A percentile compares a stretch with the other conserved stretches of the same genome.
These are phyloP conservation scores for Aproaerema taeniolella DNA, from an alignment of 2,888 invertebrate genomes.

Conservation along the genomic window DNA sequence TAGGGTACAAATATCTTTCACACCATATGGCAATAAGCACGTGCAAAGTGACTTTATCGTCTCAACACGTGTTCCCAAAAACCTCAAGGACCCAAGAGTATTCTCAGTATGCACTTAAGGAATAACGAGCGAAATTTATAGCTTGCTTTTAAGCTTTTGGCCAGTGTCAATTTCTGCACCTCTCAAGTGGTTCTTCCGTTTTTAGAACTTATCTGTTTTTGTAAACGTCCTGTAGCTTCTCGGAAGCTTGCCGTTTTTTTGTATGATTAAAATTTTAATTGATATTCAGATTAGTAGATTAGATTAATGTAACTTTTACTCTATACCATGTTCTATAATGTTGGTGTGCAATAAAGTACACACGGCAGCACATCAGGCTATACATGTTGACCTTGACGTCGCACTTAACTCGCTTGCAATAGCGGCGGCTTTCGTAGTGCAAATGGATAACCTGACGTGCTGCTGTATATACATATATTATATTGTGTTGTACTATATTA, in stretches of 20 bases:
- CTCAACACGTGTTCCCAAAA: constrained; percentile 17
- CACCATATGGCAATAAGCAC: constrained; percentile 17
- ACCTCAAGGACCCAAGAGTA: constrained; percentile 14
- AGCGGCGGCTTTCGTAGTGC: too few species aligned
- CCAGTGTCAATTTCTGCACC: constrained; percentile 40
- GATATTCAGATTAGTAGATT: neutral
- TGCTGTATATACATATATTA: too few species aligned
- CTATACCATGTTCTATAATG: too few species aligned
- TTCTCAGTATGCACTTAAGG: constrained; percentile 24
- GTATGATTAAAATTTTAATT: neutral
- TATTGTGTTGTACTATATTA: too few species aligned
- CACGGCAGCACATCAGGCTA: too few species aligned
- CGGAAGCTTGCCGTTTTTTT: too few species aligned
- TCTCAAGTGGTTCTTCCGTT: constrained; percentile 49
- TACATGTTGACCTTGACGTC: too few species aligned
- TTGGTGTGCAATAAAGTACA: too few species aligned
- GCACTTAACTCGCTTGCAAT: too few species aligned
- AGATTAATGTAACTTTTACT: too few species aligned
- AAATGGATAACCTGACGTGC: too few species aligned
- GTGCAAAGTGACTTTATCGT: constrained; percentile 14
- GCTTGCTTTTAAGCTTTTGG: constrained; percentile 24
- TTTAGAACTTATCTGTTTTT: constrained; percentile 21
- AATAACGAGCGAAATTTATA: constrained; percentile 38
- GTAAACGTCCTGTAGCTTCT: constrained; percentile 22
- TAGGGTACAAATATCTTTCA: too few species aligned